A percentile compares a stretch with the other conserved stretches of the same genome.
Evolutionary conservation across 2,888 invertebrate genomes (phyloP).

Genomic region (Cephus pygmeus): DNA sequence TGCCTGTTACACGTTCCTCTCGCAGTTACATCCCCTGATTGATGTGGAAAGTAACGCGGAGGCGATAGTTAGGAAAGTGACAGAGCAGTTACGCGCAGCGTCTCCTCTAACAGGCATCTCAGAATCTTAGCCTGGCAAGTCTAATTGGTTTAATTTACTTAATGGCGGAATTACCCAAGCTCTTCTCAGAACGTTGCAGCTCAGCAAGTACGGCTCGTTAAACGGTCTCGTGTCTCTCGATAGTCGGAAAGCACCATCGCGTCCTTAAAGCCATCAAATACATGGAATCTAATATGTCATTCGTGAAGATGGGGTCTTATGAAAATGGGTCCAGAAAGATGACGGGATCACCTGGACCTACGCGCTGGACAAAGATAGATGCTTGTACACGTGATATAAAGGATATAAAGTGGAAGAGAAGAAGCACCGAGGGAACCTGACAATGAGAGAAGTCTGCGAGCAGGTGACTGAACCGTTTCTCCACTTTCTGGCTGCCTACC

Average conservation of each 20-base stretch:
- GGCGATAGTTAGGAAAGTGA: slow-evolving; percentile 17
- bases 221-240: slow-evolving; percentile 17
- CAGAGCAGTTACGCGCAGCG: slow-evolving; percentile 13
- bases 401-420: slow-evolving; percentile 6
- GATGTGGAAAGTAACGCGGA: slow-evolving; percentile 12
- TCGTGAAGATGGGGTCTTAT: neutral
- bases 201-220: slow-evolving; percentile 29
- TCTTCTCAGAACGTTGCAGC: slow-evolving; percentile 37
- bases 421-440: neutral
- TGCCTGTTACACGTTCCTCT: neutral
- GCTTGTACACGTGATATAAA: neutral
- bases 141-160: slow-evolving; percentile 51
- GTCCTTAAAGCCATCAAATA: neutral
- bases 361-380: neutral
- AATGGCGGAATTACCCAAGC: slow-evolving; percentile 38
- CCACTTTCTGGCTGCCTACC: neutral
- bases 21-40: slow-evolving; percentile 3
- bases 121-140: slow-evolving; percentile 33
- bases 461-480: slow-evolving; percentile 30
- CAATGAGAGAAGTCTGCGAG: neutral
- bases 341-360: neutral
- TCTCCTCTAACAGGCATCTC: slow-evolving; percentile 11
- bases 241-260: neutral
- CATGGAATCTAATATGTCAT: neutral
- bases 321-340: neutral